phyloP scores from a whole-genome alignment of 2,113 vertebrate species.

The Entosphenus tridentatus region DNA sequence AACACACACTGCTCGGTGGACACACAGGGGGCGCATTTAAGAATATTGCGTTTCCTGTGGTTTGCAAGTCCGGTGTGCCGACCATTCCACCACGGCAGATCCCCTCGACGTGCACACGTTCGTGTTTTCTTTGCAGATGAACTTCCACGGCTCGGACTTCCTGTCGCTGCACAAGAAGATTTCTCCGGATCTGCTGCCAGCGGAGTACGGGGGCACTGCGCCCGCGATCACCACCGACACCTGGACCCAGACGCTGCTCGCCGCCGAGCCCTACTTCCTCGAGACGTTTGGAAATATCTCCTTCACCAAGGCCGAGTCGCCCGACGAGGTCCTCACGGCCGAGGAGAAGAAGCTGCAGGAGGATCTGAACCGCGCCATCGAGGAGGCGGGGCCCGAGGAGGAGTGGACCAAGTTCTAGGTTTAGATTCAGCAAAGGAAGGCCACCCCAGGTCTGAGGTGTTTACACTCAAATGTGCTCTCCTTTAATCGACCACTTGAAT shows the following conservation, averaged over 20 bases:
- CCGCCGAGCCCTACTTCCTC: constrained; percentile 64
- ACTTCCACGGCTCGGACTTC: constrained; percentile 64
- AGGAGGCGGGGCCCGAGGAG: constrained; percentile 1
- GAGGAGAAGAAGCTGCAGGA: background rate
- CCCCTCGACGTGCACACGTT: too few species aligned
- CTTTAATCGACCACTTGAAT: too few species aligned
- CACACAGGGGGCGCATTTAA: too few species aligned
- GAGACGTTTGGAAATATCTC: constrained; percentile 30
- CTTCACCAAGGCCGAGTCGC: background rate
- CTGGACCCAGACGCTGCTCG: constrained; percentile 50
- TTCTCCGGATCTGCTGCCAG: constrained; percentile 49
- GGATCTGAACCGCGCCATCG: background rate
- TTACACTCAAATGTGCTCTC: too few species aligned
- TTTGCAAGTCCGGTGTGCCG: too few species aligned
- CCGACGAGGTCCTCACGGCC: background rate
- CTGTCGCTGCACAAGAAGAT: constrained; percentile 62
- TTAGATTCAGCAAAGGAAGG: background rate
- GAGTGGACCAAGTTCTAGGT: constrained; percentile 2
- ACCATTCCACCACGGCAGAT: too few species aligned
- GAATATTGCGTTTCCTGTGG: too few species aligned
- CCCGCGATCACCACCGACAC: constrained; percentile 42
- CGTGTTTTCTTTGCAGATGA: background rate
- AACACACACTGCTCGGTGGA: too few species aligned
- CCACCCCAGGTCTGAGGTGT: too few species aligned
- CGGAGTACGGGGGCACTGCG: constrained; percentile 59